Base-by-base conservation (phyloP, 2,888 invertebrate species). In the Lepidochitona cinerea region DNA sequence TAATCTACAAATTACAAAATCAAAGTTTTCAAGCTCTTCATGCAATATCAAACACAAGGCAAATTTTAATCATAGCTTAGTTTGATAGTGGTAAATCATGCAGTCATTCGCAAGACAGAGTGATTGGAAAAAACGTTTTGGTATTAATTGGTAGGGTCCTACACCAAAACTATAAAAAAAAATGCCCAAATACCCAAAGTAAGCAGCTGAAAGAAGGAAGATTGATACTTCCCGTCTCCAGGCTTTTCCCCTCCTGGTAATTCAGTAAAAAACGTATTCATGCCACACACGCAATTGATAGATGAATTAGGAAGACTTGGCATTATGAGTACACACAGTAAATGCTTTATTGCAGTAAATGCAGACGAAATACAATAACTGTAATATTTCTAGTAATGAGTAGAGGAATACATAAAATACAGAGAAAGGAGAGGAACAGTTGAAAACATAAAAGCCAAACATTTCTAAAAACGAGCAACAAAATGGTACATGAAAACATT, bases 261-360 rank as follows among this genome's bases (percentile, higher is more conserved):
- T 41, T 41, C 41, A 41, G 41, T 9, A 18, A 41, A 41, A 41
- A 41, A 18, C 18, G 41, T 41, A 12, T 9, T 41, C 9, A 41
- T 12, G 18, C 18, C 49, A 49, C 49, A 59, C 59, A 59, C 59
- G 29, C 29, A 29, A 23, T 29, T 59, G 59, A 59, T 23, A 59
- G 59, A 59, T 59, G 59, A 59, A n/a, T n/a, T n/a, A 59, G 59
- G 32, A 59, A 59, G 32, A 29, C 23, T 29, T 18, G 32, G 59
- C 41, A 23, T 29, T 59, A 29, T 59, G 26, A 29, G 26, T 59
- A 59, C 59, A 59, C 59, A 32, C 59, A 59, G 59, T 59, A 59
- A 59, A 59, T 32, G 59, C 59, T 59, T 59, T 59, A 59, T 59
- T 59, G 59, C 59, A 59, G 26, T 59, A 59, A 59, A 59, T 59